These are phyloP conservation scores for Pluvianellus socialis DNA, from an alignment of 2,113 vertebrate species.

Conservation along the genomic window DNA sequence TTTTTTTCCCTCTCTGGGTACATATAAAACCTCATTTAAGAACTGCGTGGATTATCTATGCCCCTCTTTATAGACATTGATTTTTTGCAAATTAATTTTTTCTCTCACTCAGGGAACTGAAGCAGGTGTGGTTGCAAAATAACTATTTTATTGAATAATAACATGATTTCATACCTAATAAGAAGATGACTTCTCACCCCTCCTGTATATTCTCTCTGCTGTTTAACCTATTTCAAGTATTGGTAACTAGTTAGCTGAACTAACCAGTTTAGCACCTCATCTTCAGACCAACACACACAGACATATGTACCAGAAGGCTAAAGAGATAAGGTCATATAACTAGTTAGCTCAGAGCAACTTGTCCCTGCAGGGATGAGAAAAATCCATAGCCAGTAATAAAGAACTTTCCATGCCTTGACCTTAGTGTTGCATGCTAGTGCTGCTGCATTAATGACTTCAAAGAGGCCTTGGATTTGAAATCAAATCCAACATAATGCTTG, in stretches of 20 bases:
- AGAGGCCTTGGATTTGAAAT: not conserved
- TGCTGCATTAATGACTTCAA: not conserved
- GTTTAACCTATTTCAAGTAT: not conserved
- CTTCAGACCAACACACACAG: not conserved
- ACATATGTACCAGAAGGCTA: not conserved
- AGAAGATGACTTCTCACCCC: not conserved
- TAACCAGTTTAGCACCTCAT: not conserved
- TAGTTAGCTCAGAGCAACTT: not conserved
- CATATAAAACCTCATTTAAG: not conserved
- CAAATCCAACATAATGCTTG: not conserved
- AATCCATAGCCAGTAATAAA: not conserved
- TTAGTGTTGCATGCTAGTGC: not conserved
- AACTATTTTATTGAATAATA: not conserved
- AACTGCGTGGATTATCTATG: not conserved
- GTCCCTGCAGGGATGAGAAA: not conserved
- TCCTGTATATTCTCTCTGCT: not conserved
- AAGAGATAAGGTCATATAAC: not conserved
- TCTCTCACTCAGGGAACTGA: not conserved
- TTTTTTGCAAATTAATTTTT: not conserved
- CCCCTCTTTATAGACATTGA: not conserved
- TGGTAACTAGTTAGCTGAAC: not conserved
- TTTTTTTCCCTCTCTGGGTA: not conserved
- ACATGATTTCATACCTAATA: not conserved
- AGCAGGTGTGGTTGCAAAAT: not conserved
- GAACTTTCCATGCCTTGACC: not conserved